Percentiles rank a stretch among this genome's conserved stretches.
Conservation (phyloP, 2,888 invertebrate genomes). For the Beris chalybata region DNA sequence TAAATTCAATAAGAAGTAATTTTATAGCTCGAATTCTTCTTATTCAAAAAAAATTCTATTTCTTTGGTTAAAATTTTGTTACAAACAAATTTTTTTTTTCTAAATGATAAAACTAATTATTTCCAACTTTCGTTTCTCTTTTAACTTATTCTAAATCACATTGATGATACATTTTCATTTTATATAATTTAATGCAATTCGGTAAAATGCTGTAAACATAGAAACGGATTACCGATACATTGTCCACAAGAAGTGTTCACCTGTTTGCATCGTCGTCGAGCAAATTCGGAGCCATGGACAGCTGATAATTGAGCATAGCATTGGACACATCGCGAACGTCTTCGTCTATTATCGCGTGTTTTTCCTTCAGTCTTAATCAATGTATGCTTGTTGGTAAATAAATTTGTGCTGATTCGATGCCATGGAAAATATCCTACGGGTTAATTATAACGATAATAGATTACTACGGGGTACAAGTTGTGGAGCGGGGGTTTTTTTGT, state of each 20-base stretch:
- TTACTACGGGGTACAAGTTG: too few relatives aligned
- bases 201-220: not conserved
- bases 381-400: not conserved
- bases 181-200: conserved; percentile 2
- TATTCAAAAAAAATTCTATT: too few relatives aligned
- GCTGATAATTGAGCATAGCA: not conserved
- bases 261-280: not conserved
- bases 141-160: not conserved
- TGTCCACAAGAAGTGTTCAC: conserved; percentile 8
- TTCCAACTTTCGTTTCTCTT: too few relatives aligned
- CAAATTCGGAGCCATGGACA: not conserved
- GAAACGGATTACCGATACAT: not conserved
- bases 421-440: too few relatives aligned
- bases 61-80: too few relatives aligned
- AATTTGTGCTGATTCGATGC: too few relatives aligned
- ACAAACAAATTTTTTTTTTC: too few relatives aligned
- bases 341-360: not conserved
- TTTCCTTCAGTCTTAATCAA: not conserved
- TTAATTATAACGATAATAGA: too few relatives aligned
- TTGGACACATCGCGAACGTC: not conserved
- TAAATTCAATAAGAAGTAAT: not conserved
- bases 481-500: too few relatives aligned
- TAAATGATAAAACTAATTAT: too few relatives aligned
- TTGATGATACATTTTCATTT: not conserved
- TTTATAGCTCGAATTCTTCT: not conserved